Evolutionary conservation across 1,140 invertebrate genomes (phyloP).

Genomic region (Drosophila rufa): DNA sequence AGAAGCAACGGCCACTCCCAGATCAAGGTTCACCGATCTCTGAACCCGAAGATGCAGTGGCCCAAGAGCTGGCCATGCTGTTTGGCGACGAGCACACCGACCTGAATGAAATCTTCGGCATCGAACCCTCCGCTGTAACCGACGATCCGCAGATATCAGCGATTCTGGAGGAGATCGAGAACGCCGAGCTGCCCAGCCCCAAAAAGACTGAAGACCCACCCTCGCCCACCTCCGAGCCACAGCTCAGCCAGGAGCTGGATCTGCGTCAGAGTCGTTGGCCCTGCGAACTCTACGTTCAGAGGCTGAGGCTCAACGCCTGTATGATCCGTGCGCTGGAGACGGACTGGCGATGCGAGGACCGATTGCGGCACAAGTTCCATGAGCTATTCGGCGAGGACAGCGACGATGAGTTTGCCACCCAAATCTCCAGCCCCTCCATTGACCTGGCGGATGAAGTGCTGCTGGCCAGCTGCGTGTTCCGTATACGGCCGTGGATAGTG

Average conservation of each 20-base stretch:
- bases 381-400: conserved; percentile 77
- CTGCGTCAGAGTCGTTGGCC: conserved; percentile 78
- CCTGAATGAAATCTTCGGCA: conserved; percentile 77
- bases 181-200: conserved; percentile 3
- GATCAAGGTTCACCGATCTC: conserved; percentile 5
- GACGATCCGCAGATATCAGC: conserved; percentile 60
- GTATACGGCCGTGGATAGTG: conserved; percentile 81
- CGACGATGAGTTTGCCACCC: conserved; percentile 75
- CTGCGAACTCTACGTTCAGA: conserved; percentile 79
- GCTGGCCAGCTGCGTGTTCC: conserved; percentile 72
- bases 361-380: conserved; percentile 61
- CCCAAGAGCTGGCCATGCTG: conserved; percentile 64
- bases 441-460: conserved; percentile 75
- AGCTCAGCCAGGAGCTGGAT: conserved; percentile 28
- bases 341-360: conserved; percentile 75
- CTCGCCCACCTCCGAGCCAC: conserved; percentile 4
- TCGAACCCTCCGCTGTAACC: conserved; percentile 33
- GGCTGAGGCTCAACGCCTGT: conserved; percentile 53
- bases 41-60: conserved; percentile 66
- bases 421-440: conserved; percentile 73
- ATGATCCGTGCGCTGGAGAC: conserved; percentile 61
- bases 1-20: background rate
- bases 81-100: conserved; percentile 76
- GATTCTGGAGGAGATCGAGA: conserved; percentile 52
- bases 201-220: conserved; percentile 7